Base-by-base conservation (phyloP, 53 echinoderm and acorn worm genomes). In the Echinarachnius parma region DNA sequence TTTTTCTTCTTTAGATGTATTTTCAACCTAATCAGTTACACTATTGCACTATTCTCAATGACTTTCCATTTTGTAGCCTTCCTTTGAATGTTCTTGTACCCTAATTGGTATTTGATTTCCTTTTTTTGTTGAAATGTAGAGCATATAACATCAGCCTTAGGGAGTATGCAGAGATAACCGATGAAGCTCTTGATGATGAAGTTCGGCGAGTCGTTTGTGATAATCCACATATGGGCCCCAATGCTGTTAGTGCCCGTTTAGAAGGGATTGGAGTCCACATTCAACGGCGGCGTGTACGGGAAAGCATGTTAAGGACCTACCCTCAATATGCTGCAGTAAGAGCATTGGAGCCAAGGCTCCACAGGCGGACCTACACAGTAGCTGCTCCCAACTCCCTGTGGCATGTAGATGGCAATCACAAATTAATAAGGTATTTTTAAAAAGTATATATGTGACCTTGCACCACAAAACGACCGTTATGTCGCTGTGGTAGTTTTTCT, bases 401-500 rank as follows among this genome's bases (percentile, higher is more conserved):
- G 62, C 62, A 62, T 62, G 19, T 62, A 34, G 62, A 62, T 62
- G 62, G 62, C 22, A 62, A 62, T 34, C 62, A 62, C 62, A 62
- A 62, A 62, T 34, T 62, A 9, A 62, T 62, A 34, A 62, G 62
- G 62, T 62, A 62, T 57, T 57, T 57, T 57, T 57, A 27, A 27
- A 57, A 16, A 57, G 39, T 13, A 39, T 39, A 39, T 39, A 9
- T 9, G 7, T 9, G 13, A 13, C 39, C 39, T 39, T 9, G 13
- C 39, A 9, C 39, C 13, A 9, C 13, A 9, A 39, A 9, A 13
- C 7, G 7, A 9, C 13, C 39, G 13, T 39, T 39, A 9, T 13
- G 7, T 39, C 7, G 39, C 39, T 39, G 39, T n/a, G n/a, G n/a
- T n/a, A n/a, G n/a, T n/a, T n/a, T n/a, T n/a, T n/a, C n/a, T n/a